Base-by-base conservation (phyloP, 2,113 vertebrate genomes). In the Tachycineta bicolor region DNA sequence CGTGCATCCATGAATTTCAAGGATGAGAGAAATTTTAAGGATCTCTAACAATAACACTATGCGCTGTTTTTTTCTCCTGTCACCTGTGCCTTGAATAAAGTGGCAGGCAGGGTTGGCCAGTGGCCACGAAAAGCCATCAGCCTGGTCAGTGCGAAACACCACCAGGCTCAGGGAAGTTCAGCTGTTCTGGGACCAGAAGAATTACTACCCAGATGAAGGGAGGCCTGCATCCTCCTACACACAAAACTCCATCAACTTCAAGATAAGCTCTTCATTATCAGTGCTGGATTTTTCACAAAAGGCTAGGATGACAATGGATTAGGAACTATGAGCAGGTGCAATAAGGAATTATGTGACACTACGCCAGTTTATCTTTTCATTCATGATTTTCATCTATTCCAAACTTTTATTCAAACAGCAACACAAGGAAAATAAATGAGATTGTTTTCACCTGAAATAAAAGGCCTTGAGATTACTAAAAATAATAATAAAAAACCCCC, bases 51-150 rank as follows among this genome's bases (percentile, higher is more conserved):
- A 55, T 13, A 39, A 33, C 28, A 18, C 4, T 17, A 2, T 10
- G 41, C 47, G 33, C 53, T 49, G 28, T 0, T 24, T 78, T 78
- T 69, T 62, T 28, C 33, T 53, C 26, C 26, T 55, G 33, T 41
- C 31, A 43, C 12, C 28, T 56, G 41, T 37, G 53, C 44, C 14
- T 58, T n/a, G 52, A 8, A 2, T 34, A 67, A 81, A 59, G 73
- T 7, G 9, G 33, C 20, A 67, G 26, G 41, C 15, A 79, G 31
- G 2, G 17, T 37, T n/a, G 55, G 23, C 26, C 77, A 52, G 33
- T 2, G 6, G 55, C 46, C 33, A 10, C 0, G 0, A 28, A 62
- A 65, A 22, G 21, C 43, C 34, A 28, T 28, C 43, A 43, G 24
- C 6, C 34, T 63, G 21, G 8, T 52, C 58, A 63, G 31, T 8